Evolutionary conservation across 1,140 invertebrate species (phyloP), one percentile per base, ranked within the genome.

Genomic region (Phortica variegata): DNA sequence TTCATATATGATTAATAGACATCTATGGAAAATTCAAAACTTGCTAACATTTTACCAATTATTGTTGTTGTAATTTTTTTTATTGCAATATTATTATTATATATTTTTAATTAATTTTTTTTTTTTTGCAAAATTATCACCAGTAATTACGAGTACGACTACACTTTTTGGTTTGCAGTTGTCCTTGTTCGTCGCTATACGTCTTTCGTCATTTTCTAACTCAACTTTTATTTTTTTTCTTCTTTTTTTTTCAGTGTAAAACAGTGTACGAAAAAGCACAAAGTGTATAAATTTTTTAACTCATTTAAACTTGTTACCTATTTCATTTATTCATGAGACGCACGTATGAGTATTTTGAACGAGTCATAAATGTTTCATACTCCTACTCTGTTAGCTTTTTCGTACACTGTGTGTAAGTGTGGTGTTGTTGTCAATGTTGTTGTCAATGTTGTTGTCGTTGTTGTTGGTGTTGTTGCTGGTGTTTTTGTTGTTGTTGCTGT

Each of bases 71-170:
- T 52, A 21, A 37, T 39, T 49, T 40, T 26, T 49, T 52, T 38
- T 37, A 38, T 34, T 45, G 49, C 26, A 49, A 52, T 48, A 54
- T 36, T 43, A 43, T 40, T 32, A 42, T 49, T 53, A 52, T 49
- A 47, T 41, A 58, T 53, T 48, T 42, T 54, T 56, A 41, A 12
- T 42, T 37, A 42, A 43, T 41, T 23, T 19, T 48, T 26, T 26
- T 45, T 49, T 36, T 63, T 60, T 65, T 66, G 59, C 63, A 68
- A 68, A 68, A 68, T 68, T 68, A 68, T 68, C 63, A 68, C 63
- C 63, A 68, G 63, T 68, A 68, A 68, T 68, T 68, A 68, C 62
- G 62, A 63, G 49, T 62, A 66, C 63, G 63, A 68, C 63, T 68
- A 68, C 63, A 68, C 63, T 65, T 63, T 26, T 10, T 26, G 10